Conservation (phyloP, 2,113 vertebrate species). For the Coreoperca whiteheadi region DNA sequence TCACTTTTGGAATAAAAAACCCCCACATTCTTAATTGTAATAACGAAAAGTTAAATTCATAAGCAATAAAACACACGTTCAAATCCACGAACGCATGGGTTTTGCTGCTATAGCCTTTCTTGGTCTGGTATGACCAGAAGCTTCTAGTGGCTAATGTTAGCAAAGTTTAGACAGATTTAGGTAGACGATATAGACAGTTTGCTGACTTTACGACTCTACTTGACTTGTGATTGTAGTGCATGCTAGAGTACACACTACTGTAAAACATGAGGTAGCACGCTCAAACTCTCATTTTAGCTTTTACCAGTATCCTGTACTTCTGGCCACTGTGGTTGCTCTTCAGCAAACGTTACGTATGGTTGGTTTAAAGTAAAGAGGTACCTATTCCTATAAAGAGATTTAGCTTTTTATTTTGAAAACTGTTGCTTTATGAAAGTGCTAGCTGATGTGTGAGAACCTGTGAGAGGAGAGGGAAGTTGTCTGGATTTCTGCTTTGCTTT, state of each 20-base stretch:
- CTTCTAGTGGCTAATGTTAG: background rate
- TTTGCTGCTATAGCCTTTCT: background rate
- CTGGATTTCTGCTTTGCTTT: constrained; percentile 75
- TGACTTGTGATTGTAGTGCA: background rate
- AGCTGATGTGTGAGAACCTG: constrained; percentile 63
- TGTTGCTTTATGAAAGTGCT: background rate
- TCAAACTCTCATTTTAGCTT: background rate
- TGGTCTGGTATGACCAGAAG: background rate
- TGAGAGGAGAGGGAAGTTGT: constrained; percentile 72
- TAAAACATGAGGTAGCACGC: background rate
- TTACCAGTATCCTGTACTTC: too few species aligned
- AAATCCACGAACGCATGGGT: background rate
- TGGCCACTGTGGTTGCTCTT: background rate
- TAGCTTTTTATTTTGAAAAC: background rate
- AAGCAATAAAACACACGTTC: background rate
- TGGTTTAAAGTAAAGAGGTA: background rate
- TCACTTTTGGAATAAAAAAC: background rate
- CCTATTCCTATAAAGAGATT: background rate
- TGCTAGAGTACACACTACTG: background rate
- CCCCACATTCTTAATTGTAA: background rate
- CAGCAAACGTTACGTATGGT: background rate
- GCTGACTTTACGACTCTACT: background rate
- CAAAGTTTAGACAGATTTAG: background rate
- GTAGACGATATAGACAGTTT: background rate
- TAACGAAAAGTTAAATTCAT: background rate